Conservation (phyloP, 2,888 invertebrate species). For the Eurytoma californica region DNA sequence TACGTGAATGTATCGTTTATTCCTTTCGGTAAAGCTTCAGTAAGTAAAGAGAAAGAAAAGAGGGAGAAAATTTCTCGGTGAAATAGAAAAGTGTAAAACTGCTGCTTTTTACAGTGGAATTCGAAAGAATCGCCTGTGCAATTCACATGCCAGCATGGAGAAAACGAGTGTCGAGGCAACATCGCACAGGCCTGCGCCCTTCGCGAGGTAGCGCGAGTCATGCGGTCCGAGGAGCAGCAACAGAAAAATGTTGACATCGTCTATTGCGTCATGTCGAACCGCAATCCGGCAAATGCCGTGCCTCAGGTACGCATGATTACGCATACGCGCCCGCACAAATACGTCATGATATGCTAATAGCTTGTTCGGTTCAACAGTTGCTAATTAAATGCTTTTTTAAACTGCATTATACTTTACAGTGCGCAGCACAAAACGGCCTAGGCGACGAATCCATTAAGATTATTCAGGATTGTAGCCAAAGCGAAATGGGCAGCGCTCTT, state of each 20-base stretch:
- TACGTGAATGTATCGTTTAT: slow-evolving; percentile 73
- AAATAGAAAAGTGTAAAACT: background rate
- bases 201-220: slow-evolving; percentile 57
- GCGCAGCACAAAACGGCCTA: slow-evolving; percentile 66
- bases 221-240: slow-evolving; percentile 40
- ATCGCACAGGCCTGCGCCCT: slow-evolving; percentile 76
- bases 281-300: slow-evolving; percentile 63
- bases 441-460: slow-evolving; percentile 55
- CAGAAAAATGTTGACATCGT: slow-evolving; percentile 54
- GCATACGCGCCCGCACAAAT: background rate
- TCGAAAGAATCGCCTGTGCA: background rate
- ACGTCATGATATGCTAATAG: background rate
- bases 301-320: slow-evolving; percentile 60
- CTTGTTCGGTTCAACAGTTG: no score
- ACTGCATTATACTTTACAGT: slow-evolving; percentile 67
- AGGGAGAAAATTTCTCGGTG: background rate
- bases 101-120: slow-evolving; percentile 27
- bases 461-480: slow-evolving; percentile 67
- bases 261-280: slow-evolving; percentile 57
- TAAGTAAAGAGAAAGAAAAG: slow-evolving; percentile 64
- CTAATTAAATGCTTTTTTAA: background rate
- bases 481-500: slow-evolving; percentile 68
- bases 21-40: slow-evolving; percentile 77
- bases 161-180: slow-evolving; percentile 76
- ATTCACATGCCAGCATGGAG: slow-evolving; percentile 77